Base-by-base conservation (phyloP, 2,888 invertebrate genomes). In the Artemia sinica region DNA sequence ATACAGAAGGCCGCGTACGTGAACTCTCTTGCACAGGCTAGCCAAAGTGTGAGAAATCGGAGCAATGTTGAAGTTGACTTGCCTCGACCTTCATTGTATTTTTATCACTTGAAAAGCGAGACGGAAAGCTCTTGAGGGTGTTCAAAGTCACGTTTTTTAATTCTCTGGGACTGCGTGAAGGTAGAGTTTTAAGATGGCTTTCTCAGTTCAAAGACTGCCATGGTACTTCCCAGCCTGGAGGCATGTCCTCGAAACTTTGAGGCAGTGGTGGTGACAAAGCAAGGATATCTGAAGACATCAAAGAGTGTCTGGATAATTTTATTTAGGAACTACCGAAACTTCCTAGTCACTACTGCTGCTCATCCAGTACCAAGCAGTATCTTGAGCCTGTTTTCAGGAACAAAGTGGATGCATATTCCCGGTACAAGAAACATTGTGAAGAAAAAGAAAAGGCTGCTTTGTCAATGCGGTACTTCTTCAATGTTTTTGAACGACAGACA, bases 401-500 rank as follows among this genome's bases (percentile, higher is more conserved):
- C 18, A 18, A 18, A 18, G 58, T 7, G 14, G 58, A 58, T 58
- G 58, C 14, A 8, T 58, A 58, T 58, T 58, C 58, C 13, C 58
- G 14, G 58, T 58, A 58, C 58, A 7, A 58, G 14, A 58, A 4
- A 58, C 14, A 58, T 14, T 58, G 58, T 58, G 58, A 52, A n/a
- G 58, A 58, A 58, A 58, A 58, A 58, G 58, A 7, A 14, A 58
- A 58, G 58, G 58, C 58, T n/a, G n/a, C 6, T 14, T 8, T 58
- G 58, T 58, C 58, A 58, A 58, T 58, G 58, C 58, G 58, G 58
- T 58, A 58, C 58, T 58, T 58, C 58, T n/a, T 13, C 7, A 58
- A 58, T 58, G 58, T 58, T 14, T 7, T 58, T 58, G 58, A 58
- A 58, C 6, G 6, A n/a, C 58, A 58, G 58, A 58, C 13, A 13